phyloP scores from a whole-genome alignment of 1,140 invertebrate species.

The Hycleus cichorii region DNA sequence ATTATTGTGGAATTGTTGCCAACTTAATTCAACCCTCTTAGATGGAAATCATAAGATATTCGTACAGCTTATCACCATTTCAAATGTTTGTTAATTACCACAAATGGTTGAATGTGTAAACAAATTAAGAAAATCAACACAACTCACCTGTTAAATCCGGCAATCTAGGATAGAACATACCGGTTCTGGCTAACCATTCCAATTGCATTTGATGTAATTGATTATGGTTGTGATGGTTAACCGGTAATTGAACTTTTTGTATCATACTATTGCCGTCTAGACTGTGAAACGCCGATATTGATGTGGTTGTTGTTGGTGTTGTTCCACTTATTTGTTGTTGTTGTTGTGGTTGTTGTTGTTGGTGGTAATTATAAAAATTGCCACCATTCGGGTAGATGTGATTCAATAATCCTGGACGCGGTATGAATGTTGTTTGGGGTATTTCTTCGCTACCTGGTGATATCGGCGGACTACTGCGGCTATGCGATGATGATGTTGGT shows the following conservation, averaged over 20 bases:
- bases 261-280: slow-evolving; percentile 31
- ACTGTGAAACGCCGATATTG: slow-evolving; percentile 40
- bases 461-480: slow-evolving; percentile 40
- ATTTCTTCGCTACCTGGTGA: slow-evolving; percentile 43
- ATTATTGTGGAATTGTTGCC: too few relatives aligned
- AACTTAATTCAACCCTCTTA: too few relatives aligned
- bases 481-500: slow-evolving; percentile 29
- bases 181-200: slow-evolving; percentile 75
- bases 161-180: slow-evolving; percentile 76
- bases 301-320: slow-evolving; percentile 25
- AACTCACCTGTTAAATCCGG: slow-evolving; percentile 54
- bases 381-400: slow-evolving; percentile 31
- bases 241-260: slow-evolving; percentile 28
- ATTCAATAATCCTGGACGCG: slow-evolving; percentile 34
- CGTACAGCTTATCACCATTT: too few relatives aligned
- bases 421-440: slow-evolving; percentile 31
- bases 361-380: slow-evolving; percentile 31
- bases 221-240: slow-evolving; percentile 37
- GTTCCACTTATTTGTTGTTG: slow-evolving; percentile 22
- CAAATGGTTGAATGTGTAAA: background rate
- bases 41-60: too few relatives aligned
- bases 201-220: slow-evolving; percentile 74
- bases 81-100: background rate
- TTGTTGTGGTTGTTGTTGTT: slow-evolving; percentile 26
- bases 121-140: background rate